phyloP scores from a whole-genome alignment of 2,888 invertebrate species.

The Muschampia plurimacula region DNA sequence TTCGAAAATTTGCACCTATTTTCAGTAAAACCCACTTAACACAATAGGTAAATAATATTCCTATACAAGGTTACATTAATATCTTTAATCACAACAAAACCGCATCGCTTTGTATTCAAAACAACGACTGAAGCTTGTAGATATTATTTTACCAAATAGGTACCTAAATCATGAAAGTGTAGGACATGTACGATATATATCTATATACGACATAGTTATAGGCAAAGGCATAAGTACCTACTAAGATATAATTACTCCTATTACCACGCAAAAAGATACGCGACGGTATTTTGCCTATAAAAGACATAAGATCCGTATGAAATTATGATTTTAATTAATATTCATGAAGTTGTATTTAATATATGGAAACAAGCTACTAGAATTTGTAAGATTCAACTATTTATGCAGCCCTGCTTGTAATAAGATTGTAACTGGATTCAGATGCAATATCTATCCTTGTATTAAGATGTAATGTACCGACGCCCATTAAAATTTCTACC shows the following conservation, averaged over 20 bases:
- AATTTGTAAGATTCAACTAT: background rate
- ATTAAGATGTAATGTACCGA: background rate
- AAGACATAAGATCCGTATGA: background rate
- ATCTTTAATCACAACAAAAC: background rate
- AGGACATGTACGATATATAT: no score
- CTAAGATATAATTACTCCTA: conserved; percentile 40
- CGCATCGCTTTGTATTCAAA: conserved; percentile 4
- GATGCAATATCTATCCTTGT: background rate
- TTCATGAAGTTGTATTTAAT: background rate
- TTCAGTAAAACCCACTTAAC: no score
- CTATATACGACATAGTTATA: background rate
- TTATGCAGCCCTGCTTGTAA: background rate
- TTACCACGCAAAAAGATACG: conserved; percentile 16
- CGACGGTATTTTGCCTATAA: conserved; percentile 12
- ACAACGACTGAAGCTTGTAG: conserved; percentile 2
- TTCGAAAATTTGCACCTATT: no score
- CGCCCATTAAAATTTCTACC: background rate
- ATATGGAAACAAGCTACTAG: background rate
- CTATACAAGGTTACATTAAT: no score
- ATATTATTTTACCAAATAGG: conserved; percentile 18
- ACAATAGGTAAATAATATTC: no score
- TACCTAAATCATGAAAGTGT: conserved; percentile 1
- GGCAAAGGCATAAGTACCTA: conserved; percentile 7
- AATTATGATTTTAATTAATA: background rate
- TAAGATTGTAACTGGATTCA: background rate